Evolutionary conservation across 2,797 vertebrate species (phyloP).

Genomic region (Manis crassicaudata): DNA sequence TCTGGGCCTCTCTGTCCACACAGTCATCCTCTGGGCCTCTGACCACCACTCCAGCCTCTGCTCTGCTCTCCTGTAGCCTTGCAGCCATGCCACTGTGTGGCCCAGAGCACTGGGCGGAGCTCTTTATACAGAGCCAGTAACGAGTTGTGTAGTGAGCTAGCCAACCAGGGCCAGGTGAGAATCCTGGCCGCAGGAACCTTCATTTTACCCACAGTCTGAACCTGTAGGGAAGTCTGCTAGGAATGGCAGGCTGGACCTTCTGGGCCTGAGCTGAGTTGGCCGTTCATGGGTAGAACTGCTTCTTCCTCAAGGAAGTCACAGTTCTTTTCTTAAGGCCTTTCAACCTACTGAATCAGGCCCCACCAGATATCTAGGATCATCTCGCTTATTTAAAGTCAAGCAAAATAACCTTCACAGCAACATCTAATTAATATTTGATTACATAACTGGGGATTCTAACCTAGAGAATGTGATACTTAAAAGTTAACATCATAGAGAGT

Average conservation of each 20-base stretch:
- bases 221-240: background rate
- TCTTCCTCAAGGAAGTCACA: background rate
- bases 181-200: no score
- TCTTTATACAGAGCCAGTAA: no score
- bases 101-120: no score
- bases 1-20: no score
- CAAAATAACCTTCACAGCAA: background rate
- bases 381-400: background rate
- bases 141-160: no score
- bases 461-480: background rate
- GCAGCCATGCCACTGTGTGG: no score
- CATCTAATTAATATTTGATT: background rate
- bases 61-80: no score
- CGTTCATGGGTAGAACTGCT: background rate
- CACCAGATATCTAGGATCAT: background rate
- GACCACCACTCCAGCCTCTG: no score
- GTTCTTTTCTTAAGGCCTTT: background rate
- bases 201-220: background rate
- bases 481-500: background rate
- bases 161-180: no score
- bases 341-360: background rate
- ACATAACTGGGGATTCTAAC: background rate
- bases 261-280: background rate
- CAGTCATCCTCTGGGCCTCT: no score
- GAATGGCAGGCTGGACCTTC: background rate